These are phyloP conservation scores for Drosophila subpulchrella DNA, from an alignment of 1,140 invertebrate species.

Conservation along the genomic window DNA sequence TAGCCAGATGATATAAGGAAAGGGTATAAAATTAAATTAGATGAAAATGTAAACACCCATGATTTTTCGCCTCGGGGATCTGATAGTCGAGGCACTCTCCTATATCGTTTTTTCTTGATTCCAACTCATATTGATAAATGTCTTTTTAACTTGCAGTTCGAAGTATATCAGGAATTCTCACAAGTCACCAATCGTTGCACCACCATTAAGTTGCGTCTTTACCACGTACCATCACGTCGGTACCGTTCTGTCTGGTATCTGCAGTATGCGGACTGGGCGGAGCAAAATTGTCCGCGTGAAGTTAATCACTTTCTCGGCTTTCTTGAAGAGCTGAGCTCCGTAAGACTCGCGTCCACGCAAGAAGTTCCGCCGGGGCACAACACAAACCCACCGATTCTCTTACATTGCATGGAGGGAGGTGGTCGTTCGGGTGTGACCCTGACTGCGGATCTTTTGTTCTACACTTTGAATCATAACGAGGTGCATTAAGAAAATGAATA, in stretches of 20 bases:
- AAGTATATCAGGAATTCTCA: slow-evolving; percentile 88
- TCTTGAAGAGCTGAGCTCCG: slow-evolving; percentile 93
- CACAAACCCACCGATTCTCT: slow-evolving; percentile 89
- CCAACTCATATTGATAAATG: too few relatives aligned
- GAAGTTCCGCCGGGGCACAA: slow-evolving; percentile 89
- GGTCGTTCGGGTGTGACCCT: slow-evolving; percentile 91
- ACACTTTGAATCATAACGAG: slow-evolving; percentile 94
- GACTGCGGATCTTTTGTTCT: slow-evolving; percentile 91
- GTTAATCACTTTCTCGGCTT: slow-evolving; percentile 90
- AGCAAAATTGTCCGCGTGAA: slow-evolving; percentile 88
- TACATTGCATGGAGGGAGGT: slow-evolving; percentile 90
- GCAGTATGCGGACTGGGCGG: slow-evolving; percentile 92
- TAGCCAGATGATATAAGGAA: too few relatives aligned
- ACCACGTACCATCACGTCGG: slow-evolving; percentile 85
- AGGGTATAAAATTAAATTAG: too few relatives aligned
- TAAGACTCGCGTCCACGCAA: slow-evolving; percentile 89
- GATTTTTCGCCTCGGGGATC: too few relatives aligned
- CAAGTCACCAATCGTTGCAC: slow-evolving; percentile 87
- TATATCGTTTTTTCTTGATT: too few relatives aligned
- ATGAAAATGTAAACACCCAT: too few relatives aligned
- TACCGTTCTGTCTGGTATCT: slow-evolving; percentile 92
- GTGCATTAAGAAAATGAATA: slow-evolving; percentile 84
- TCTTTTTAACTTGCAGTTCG: slow-evolving; percentile 86
- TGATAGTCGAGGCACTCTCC: too few relatives aligned
- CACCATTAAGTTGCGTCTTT: slow-evolving; percentile 87